phyloP scores from a whole-genome alignment of 2,888 invertebrate genomes.

The Gandaritis pyraliata region DNA sequence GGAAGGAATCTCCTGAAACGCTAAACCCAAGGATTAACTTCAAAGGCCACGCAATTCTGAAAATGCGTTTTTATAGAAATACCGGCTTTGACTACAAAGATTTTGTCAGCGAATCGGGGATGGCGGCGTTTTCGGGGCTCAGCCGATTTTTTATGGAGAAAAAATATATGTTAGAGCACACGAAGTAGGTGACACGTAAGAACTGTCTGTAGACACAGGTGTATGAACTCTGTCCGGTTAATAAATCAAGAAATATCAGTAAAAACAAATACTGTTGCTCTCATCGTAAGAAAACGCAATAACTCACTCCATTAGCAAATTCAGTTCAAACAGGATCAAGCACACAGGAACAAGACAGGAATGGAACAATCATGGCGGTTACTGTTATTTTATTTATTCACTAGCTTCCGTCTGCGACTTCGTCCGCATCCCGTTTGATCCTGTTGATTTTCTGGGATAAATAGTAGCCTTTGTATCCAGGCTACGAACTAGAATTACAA shows the following conservation, averaged over 20 bases:
- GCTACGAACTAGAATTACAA: too few relatives aligned
- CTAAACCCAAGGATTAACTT: slow-evolving; percentile 73
- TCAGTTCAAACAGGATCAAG: too few relatives aligned
- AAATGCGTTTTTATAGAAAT: slow-evolving; percentile 81
- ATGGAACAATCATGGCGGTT: too few relatives aligned
- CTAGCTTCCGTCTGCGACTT: too few relatives aligned
- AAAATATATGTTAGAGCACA: slow-evolving; percentile 2
- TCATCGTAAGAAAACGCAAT: too few relatives aligned
- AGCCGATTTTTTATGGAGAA: slow-evolving; percentile 49
- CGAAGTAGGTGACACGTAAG: background rate
- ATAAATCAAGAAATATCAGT: background rate
- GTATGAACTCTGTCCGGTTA: background rate
- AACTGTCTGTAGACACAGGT: background rate
- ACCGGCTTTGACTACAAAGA: slow-evolving; percentile 72
- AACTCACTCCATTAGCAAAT: too few relatives aligned
- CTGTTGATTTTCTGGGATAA: too few relatives aligned
- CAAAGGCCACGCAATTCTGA: slow-evolving; percentile 74
- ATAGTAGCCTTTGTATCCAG: too few relatives aligned
- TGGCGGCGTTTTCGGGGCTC: slow-evolving; percentile 61
- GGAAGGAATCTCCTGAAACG: slow-evolving; percentile 53
- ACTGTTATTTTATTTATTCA: too few relatives aligned
- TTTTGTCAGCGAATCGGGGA: slow-evolving; percentile 70
- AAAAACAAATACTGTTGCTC: too few relatives aligned
- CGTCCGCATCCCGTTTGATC: too few relatives aligned
- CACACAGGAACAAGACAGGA: too few relatives aligned